Base-by-base conservation (phyloP, 2,113 vertebrate genomes). In the Phyllostomus discolor region DNA sequence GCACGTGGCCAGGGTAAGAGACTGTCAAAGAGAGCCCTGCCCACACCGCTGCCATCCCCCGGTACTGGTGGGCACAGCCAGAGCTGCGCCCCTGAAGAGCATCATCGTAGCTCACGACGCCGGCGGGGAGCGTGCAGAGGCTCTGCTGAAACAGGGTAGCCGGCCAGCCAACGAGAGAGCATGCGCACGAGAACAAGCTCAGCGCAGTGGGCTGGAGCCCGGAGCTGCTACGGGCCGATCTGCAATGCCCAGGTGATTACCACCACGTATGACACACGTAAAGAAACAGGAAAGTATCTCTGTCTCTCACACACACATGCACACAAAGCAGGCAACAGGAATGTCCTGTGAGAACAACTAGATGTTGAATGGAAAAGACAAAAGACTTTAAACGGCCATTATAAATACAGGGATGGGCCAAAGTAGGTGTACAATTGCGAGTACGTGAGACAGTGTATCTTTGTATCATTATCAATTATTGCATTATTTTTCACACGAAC, bases 41-140 rank as follows among this genome's bases (percentile, higher is more conserved):
- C 80, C 69, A 15, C 22, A 4, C 17, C 35, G 12, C 31, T 50
- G 46, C 66, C 20, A 17, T 15, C 11, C n/a, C 66, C 4, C 5
- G 35, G 17, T 1, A 14, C 4, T 24, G 19, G 19, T 33, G 85
- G 31, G 85, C 85, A 57, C 1, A n/a, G 28, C 38, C 50, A 73
- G 11, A 0, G 11, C 69, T 3, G 17, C 2, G 26, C n/a, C n/a
- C 15, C 6, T 5, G 14, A 26, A 38, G 15, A 41, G 48, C 66
- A n/a, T 22, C 43, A 5, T 48, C 43, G n/a, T 4, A 24, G 20
- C 20, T 48, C 20, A 48, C 43, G 11, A 1, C 1, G 14, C 28
- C 19, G 46, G 22, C 5, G 0, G 8, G 15, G n/a, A 15, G 7
- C 2, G 22, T 38, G 48, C 0, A 15, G 1, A 31, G 48, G 14